Conservation (phyloP, 2,113 vertebrate species). For the Hystrix cristata region DNA sequence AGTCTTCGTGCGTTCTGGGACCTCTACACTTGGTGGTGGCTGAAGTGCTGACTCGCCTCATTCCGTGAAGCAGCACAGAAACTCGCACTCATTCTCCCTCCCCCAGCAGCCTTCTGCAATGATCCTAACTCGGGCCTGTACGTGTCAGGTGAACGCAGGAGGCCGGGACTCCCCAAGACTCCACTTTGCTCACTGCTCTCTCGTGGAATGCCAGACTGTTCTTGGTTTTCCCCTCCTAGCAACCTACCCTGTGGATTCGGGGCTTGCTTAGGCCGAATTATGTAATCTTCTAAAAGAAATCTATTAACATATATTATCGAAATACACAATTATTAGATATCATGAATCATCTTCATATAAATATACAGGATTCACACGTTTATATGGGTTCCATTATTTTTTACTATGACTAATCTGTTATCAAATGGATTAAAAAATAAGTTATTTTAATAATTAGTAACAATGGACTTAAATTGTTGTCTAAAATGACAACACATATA, state of each 20-base stretch:
- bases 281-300: not conserved
- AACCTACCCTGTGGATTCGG: not conserved
- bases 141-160: not conserved
- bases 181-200: too few species aligned
- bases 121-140: not conserved
- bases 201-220: fast-evolving
- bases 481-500: not conserved
- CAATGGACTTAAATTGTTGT: not conserved
- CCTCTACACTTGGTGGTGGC: not conserved
- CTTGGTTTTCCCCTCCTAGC: not conserved
- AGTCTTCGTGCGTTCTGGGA: not conserved
- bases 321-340: not conserved
- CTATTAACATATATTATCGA: not conserved
- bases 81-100: not conserved
- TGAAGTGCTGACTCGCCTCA: not conserved
- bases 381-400: not conserved
- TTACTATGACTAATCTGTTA: not conserved
- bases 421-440: not conserved
- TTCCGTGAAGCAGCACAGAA: not conserved
- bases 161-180: not conserved
- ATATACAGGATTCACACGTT: not conserved
- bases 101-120: too few species aligned
- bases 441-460: not conserved
- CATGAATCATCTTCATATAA: not conserved
- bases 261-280: not conserved